Percentiles rank a stretch among this genome's conserved stretches.
Evolutionary conservation across 2,888 invertebrate species (phyloP).

Genomic region (Conchocele bisecta): DNA sequence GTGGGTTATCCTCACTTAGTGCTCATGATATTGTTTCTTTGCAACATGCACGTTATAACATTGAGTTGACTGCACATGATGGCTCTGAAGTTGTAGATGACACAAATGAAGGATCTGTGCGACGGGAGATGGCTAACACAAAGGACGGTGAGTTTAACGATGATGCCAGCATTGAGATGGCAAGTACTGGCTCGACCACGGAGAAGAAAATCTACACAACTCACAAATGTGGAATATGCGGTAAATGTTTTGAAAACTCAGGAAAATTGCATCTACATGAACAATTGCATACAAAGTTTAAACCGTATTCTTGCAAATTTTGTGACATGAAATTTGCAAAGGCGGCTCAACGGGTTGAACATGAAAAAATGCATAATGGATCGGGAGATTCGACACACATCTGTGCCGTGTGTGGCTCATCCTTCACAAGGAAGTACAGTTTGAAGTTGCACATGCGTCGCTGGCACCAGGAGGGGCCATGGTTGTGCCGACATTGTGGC

Average conservation of each 20-base stretch:
- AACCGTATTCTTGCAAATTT: conserved; percentile 72
- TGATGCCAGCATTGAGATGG: conserved; percentile 19
- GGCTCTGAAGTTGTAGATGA: conserved; percentile 5
- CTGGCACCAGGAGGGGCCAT: conserved; percentile 71
- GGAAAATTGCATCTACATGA: conserved; percentile 70
- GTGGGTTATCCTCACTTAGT: conserved; percentile 5
- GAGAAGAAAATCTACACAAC: conserved; percentile 46
- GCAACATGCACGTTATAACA: conserved; percentile 18
- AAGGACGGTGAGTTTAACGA: conserved; percentile 20
- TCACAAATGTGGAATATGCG: conserved; percentile 70
- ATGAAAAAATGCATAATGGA: conserved; percentile 68
- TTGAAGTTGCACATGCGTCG: conserved; percentile 69
- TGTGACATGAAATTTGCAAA: conserved; percentile 72
- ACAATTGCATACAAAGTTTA: conserved; percentile 70
- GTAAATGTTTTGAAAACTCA: conserved; percentile 66
- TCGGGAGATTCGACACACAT: conserved; percentile 50
- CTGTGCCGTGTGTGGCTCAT: conserved; percentile 71
- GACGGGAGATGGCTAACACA: conserved; percentile 17
- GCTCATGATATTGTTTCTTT: neutral
- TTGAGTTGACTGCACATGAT: conserved; percentile 9
- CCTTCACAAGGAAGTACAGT: conserved; percentile 69
- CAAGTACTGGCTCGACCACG: neutral
- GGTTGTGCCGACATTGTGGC: conserved; percentile 71
- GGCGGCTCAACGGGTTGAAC: conserved; percentile 65
- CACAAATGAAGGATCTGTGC: conserved; percentile 1